These are phyloP conservation scores for Onychorhynchus coronatus DNA, from an alignment of 2,113 vertebrate species.

Conservation along the genomic window DNA sequence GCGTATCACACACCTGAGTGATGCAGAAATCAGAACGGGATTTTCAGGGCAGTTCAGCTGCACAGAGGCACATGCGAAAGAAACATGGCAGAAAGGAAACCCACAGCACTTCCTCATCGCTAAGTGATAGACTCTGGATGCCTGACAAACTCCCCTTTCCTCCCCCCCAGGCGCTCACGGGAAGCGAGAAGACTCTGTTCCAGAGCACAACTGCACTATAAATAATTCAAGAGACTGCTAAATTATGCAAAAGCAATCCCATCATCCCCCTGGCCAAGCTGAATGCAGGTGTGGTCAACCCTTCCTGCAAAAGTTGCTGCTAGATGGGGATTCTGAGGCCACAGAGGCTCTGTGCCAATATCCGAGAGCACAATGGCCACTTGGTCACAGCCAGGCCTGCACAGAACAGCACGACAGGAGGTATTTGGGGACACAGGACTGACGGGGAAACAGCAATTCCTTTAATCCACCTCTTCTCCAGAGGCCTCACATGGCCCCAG, in stretches of 20 bases:
- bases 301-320: constrained; percentile 25
- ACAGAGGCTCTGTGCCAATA: neutral
- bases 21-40: neutral
- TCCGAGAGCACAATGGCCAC: neutral
- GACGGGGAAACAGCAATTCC: neutral
- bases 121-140: neutral
- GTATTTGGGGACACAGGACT: neutral
- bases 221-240: constrained; percentile 54
- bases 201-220: constrained; percentile 44
- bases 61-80: neutral
- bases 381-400: neutral
- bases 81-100: neutral
- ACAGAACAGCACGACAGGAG: neutral
- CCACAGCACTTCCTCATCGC: neutral
- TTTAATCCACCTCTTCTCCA: neutral
- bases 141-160: constrained; percentile 2
- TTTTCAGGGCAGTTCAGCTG: neutral
- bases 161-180: neutral
- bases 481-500: neutral
- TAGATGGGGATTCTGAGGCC: constrained; percentile 19
- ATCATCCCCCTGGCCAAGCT: neutral
- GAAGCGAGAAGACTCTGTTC: constrained; percentile 48
- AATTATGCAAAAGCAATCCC: constrained; percentile 68
- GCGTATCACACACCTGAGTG: neutral
- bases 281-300: constrained; percentile 48